A percentile compares a stretch with the other conserved stretches of the same genome.
Evolutionary conservation across 1,140 invertebrate species (phyloP).

Genomic region (Apis dorsata): DNA sequence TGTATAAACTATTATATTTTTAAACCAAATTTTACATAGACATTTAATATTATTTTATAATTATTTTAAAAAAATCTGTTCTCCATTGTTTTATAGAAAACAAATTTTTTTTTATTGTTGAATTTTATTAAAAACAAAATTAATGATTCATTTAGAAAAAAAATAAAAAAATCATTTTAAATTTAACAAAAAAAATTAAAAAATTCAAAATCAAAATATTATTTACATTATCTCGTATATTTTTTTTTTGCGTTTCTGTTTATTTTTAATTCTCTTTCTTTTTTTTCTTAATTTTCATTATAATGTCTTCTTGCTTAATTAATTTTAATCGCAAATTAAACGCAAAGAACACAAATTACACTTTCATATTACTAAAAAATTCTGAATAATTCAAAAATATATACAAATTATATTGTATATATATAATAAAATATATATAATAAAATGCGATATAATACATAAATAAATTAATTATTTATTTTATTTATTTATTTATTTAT

Average conservation of each 20-base stretch:
- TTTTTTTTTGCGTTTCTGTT: background rate
- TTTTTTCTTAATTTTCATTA: constrained; percentile 1
- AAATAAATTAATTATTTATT: constrained; percentile 4
- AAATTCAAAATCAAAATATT: background rate
- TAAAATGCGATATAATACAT: background rate
- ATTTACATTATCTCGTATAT: background rate
- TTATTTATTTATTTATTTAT: constrained; percentile 33
- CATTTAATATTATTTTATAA: background rate
- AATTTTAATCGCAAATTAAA: background rate
- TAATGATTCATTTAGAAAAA: background rate
- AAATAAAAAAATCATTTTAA: background rate
- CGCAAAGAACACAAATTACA: too few species aligned
- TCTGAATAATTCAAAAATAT: background rate
- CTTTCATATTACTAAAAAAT: background rate
- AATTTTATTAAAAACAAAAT: background rate
- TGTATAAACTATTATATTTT: background rate
- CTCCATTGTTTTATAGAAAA: constrained; percentile 24
- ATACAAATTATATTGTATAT: background rate
- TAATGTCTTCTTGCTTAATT: constrained; percentile 5
- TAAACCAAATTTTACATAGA: background rate
- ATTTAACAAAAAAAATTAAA: background rate
- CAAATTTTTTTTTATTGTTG: constrained; percentile 11
- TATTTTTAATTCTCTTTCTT: background rate
- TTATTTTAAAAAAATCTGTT: constrained; percentile 23
- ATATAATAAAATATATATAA: background rate